Percentiles rank a stretch among this genome's conserved stretches.
Evolutionary conservation across 2,888 invertebrate genomes (phyloP).

Genomic region (Nymphalis c-album): DNA sequence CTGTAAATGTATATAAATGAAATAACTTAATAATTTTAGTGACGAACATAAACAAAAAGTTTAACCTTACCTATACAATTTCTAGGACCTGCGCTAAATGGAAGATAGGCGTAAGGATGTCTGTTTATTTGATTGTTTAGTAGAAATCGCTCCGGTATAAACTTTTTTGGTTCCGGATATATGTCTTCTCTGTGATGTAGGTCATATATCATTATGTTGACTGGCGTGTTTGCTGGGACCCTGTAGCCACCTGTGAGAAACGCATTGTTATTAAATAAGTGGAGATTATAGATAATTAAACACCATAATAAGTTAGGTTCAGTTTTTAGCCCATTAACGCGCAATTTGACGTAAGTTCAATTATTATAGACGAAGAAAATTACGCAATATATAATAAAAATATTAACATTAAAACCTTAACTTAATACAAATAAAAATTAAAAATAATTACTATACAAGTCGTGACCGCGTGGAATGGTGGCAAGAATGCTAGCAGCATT

Average conservation of each 20-base stretch:
- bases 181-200: constrained; percentile 83
- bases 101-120: constrained; percentile 84
- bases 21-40: neutral
- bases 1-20: constrained; percentile 48
- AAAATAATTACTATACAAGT: no score
- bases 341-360: no score
- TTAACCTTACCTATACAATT: constrained; percentile 57
- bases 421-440: no score
- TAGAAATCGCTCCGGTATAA: constrained; percentile 87
- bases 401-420: no score
- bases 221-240: constrained; percentile 71
- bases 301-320: neutral
- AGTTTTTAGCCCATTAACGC: neutral
- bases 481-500: no score
- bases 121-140: constrained; percentile 76
- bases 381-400: no score
- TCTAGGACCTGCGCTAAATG: constrained; percentile 85
- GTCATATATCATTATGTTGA: constrained; percentile 80
- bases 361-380: no score
- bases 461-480: no score
- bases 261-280: no score
- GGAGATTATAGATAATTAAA: no score
- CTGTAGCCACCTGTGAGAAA: constrained; percentile 57
- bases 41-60: neutral
- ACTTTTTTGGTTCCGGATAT: constrained; percentile 84